A percentile compares a stretch with the other conserved stretches of the same genome.
Evolutionary conservation across 1,140 invertebrate genomes (phyloP).

Genomic region (Bombyx mandarina): DNA sequence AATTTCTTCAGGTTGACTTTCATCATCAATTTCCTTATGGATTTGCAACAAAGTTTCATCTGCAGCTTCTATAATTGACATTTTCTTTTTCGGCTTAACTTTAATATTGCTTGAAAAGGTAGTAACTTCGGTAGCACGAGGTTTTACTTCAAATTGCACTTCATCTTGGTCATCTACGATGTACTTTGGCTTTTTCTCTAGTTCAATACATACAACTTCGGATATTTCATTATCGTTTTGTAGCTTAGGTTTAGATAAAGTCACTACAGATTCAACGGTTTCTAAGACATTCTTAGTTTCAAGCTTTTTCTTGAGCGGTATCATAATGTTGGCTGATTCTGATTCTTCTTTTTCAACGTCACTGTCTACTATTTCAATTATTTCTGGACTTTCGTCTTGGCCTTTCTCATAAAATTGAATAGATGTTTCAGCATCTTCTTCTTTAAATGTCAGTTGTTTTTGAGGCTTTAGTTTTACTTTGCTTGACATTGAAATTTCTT

Average conservation of each 20-base stretch:
- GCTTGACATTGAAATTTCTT: slow-evolving; percentile 87
- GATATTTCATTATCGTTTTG: slow-evolving; percentile 44
- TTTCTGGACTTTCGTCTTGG: slow-evolving; percentile 71
- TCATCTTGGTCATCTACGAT: slow-evolving; percentile 70
- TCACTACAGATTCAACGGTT: slow-evolving; percentile 31
- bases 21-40: slow-evolving; percentile 78
- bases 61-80: slow-evolving; percentile 77
- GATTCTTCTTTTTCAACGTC: slow-evolving; percentile 77
- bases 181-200: slow-evolving; percentile 65
- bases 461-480: slow-evolving; percentile 85
- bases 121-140: slow-evolving; percentile 68
- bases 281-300: slow-evolving; percentile 23
- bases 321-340: slow-evolving; percentile 53
- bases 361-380: slow-evolving; percentile 80
- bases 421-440: slow-evolving; percentile 80
- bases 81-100: slow-evolving; percentile 75
- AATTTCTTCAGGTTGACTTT: slow-evolving; percentile 53
- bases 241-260: slow-evolving; percentile 35
- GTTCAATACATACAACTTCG: slow-evolving; percentile 69
- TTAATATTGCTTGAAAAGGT: slow-evolving; percentile 84
- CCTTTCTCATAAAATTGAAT: slow-evolving; percentile 80
- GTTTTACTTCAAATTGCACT: slow-evolving; percentile 71
- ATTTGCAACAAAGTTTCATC: slow-evolving; percentile 80
- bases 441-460: slow-evolving; percentile 77
- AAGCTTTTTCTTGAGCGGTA: slow-evolving; percentile 37